phyloP scores from a whole-genome alignment of 2,888 invertebrate species.

The Spilosoma lubricipeda region DNA sequence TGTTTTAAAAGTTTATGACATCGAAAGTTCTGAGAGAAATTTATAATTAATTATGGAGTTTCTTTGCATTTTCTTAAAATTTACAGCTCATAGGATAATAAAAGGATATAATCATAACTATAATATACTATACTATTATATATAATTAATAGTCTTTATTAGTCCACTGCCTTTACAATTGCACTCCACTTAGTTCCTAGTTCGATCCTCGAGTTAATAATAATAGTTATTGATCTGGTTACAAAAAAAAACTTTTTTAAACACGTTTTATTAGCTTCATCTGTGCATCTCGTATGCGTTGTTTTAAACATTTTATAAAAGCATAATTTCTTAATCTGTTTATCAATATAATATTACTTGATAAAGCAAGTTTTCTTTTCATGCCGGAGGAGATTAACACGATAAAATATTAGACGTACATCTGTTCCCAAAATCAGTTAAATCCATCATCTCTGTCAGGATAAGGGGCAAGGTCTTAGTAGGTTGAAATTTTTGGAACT shows the following conservation, averaged over 20 bases:
- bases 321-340: no score
- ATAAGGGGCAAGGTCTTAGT: conserved; percentile 39
- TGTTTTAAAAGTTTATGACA: not conserved
- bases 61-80: not conserved
- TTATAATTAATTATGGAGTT: not conserved
- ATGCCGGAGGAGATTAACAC: conserved; percentile 7
- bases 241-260: no score
- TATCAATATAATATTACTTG: not conserved
- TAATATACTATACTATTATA: no score
- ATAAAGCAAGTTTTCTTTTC: not conserved
- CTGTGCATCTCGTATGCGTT: no score
- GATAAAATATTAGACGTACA: conserved; percentile 26
- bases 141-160: not conserved
- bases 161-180: no score
- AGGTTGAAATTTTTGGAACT: conserved; percentile 45
- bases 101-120: no score
- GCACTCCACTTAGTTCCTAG: no score
- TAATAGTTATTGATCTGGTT: no score
- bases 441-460: conserved; percentile 41
- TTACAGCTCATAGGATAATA: no score
- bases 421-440: conserved; percentile 41
- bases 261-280: no score
- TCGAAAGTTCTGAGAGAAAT: not conserved
- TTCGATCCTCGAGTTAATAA: no score
- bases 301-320: no score